Conservation (phyloP, 2,888 invertebrate species). For the Heliconius aoede region DNA sequence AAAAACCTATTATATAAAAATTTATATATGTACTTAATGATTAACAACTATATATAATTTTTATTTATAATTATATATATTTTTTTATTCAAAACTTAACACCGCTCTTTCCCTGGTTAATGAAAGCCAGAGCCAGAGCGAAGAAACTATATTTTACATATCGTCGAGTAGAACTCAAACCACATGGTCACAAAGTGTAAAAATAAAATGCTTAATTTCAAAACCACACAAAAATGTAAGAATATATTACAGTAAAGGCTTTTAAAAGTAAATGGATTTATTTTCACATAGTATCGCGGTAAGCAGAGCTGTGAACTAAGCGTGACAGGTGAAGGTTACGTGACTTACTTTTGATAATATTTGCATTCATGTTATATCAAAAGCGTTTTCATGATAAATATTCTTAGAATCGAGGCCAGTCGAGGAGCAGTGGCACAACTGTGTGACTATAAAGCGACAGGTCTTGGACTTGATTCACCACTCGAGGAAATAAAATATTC, state of each 20-base stretch:
- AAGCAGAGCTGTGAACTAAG: background rate
- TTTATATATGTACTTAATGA: background rate
- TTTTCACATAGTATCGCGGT: background rate
- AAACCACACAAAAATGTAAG: background rate
- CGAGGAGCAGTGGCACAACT: background rate
- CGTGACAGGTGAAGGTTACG: slow-evolving; percentile 13
- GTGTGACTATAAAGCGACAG: too few species aligned
- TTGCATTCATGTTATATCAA: background rate
- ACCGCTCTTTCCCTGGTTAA: too few species aligned
- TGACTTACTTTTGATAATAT: slow-evolving; percentile 13
- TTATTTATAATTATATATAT: too few species aligned
- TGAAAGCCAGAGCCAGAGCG: too few species aligned
- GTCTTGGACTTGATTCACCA: background rate
- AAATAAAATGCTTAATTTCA: background rate
- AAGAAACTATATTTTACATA: too few species aligned
- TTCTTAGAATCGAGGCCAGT: too few species aligned
- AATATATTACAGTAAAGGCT: slow-evolving; percentile 5
- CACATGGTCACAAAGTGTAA: too few species aligned
- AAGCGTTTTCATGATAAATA: too few species aligned
- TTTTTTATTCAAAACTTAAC: too few species aligned
- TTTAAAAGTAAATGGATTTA: slow-evolving; percentile 15
- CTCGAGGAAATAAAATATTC: background rate
- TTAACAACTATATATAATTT: too few species aligned
- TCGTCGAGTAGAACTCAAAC: too few species aligned
- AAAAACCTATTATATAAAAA: slow-evolving; percentile 8